Conservation (phyloP, 2,797 vertebrate genomes). For the Micropoecilia bifurca region DNA sequence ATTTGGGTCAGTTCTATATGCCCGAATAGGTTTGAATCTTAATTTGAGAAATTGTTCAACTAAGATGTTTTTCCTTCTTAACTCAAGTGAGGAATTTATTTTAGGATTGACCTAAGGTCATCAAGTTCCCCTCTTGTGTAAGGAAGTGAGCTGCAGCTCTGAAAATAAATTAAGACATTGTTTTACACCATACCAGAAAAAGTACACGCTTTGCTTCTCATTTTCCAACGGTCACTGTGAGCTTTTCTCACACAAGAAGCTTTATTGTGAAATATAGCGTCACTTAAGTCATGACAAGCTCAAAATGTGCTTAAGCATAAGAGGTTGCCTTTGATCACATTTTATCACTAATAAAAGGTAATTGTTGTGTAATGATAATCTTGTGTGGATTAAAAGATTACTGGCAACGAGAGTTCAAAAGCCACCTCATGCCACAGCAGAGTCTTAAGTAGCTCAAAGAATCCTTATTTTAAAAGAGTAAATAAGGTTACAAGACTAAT, state of each 20-base stretch:
- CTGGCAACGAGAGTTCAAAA: constrained; percentile 30
- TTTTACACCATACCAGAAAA: constrained; percentile 17
- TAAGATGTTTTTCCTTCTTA: constrained; percentile 17
- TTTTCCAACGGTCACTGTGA: background rate
- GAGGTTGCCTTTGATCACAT: background rate
- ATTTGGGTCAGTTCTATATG: constrained; percentile 1
- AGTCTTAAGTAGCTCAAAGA: constrained; percentile 52
- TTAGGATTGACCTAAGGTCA: constrained; percentile 36
- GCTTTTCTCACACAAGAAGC: background rate
- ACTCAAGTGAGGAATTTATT: constrained; percentile 26
- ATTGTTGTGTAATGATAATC: constrained; percentile 46
- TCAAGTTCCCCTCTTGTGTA: constrained; percentile 37
- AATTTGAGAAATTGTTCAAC: background rate
- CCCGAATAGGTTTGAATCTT: background rate
- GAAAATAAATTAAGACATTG: constrained; percentile 22
- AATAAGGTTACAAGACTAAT: constrained; percentile 22
- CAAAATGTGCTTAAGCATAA: background rate
- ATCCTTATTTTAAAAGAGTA: constrained; percentile 37
- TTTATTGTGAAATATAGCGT: background rate
- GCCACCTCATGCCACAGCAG: constrained; percentile 28
- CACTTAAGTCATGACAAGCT: background rate
- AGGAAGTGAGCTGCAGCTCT: constrained; percentile 47
- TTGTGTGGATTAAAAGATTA: constrained; percentile 65
- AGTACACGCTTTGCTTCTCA: background rate
- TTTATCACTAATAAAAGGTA: constrained; percentile 17